Conservation (phyloP, 1,140 invertebrate species). For the Drosophila albomicans region DNA sequence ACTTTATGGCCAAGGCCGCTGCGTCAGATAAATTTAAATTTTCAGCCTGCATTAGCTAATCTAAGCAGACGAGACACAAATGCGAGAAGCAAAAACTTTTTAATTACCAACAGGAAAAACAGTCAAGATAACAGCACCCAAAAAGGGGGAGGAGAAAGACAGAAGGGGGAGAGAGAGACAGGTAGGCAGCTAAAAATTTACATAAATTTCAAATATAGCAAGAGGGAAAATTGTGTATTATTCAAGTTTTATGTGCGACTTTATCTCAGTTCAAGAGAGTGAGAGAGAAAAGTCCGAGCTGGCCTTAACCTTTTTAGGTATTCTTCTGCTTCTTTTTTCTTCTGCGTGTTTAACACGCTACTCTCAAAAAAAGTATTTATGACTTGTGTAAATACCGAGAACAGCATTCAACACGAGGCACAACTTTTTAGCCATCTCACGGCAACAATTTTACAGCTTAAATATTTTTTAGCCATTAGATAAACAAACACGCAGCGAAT, state of each 20-base stretch:
- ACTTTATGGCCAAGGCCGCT: slow-evolving; percentile 56
- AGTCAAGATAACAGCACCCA: slow-evolving; percentile 36
- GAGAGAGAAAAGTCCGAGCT: slow-evolving; percentile 17
- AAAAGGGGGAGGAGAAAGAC: slow-evolving; percentile 15
- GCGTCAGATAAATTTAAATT: slow-evolving; percentile 14
- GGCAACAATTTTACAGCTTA: slow-evolving; percentile 76
- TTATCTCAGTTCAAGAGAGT: slow-evolving; percentile 38
- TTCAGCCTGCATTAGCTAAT: slow-evolving; percentile 70
- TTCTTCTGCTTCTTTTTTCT: too few species aligned
- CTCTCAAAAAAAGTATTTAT: slow-evolving; percentile 69
- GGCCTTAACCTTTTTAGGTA: slow-evolving; percentile 31
- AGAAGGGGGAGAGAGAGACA: neutral
- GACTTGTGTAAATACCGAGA: slow-evolving; percentile 67
- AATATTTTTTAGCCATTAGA: slow-evolving; percentile 83
- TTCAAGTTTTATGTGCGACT: slow-evolving; percentile 50
- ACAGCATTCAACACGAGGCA: slow-evolving; percentile 40
- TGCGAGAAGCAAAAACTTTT: slow-evolving; percentile 46
- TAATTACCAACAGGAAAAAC: slow-evolving; percentile 61
- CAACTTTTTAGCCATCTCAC: slow-evolving; percentile 64
- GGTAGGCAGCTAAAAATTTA: slow-evolving; percentile 52
- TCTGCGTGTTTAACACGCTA: slow-evolving; percentile 6
- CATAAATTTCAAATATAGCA: slow-evolving; percentile 80
- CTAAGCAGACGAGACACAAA: slow-evolving; percentile 50
- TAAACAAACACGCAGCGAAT: slow-evolving; percentile 67
- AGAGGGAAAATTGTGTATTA: slow-evolving; percentile 45